A percentile compares a stretch with the other conserved stretches of the same genome.
These are phyloP conservation scores for Lasius fuliginosus DNA, from an alignment of 2,888 invertebrate genomes.

Conservation along the genomic window DNA sequence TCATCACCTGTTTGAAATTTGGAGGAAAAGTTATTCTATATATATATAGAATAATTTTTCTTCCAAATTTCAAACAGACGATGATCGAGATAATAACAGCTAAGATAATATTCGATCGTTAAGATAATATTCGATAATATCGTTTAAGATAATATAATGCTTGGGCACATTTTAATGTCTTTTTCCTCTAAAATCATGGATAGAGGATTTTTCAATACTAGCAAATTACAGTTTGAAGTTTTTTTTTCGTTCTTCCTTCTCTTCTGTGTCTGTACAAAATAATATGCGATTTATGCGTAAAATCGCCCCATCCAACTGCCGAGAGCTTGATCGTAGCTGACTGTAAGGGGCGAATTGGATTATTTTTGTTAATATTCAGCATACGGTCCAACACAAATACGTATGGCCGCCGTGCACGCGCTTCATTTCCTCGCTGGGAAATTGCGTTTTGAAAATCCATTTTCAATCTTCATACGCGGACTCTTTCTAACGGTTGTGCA, in stretches of 20 bases:
- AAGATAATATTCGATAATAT: not conserved
- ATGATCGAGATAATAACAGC: not conserved
- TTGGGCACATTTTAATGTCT: not conserved
- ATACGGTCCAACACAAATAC: conserved; percentile 61
- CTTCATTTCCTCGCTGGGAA: conserved; percentile 80
- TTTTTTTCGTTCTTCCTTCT: not conserved
- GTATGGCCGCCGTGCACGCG: conserved; percentile 67
- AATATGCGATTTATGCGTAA: conserved; percentile 23
- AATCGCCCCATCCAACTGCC: conserved; percentile 1
- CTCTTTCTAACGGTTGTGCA: conserved; percentile 60
- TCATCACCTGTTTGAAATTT: too few relatives aligned
- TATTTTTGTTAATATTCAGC: conserved; percentile 75
- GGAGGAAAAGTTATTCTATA: not conserved
- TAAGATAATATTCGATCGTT: not conserved
- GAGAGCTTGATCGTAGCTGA: not conserved
- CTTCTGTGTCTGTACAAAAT: not conserved
- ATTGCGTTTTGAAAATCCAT: conserved; percentile 79
- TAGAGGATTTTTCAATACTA: not conserved
- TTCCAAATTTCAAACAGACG: not conserved
- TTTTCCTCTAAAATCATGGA: not conserved
- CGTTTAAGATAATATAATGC: not conserved
- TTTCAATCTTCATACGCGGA: conserved; percentile 75
- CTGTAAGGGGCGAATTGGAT: conserved; percentile 61
- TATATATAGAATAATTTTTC: not conserved
- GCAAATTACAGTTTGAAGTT: not conserved